Evolutionary conservation across 2,113 vertebrate species (phyloP).

Genomic region (Petroica traversi): DNA sequence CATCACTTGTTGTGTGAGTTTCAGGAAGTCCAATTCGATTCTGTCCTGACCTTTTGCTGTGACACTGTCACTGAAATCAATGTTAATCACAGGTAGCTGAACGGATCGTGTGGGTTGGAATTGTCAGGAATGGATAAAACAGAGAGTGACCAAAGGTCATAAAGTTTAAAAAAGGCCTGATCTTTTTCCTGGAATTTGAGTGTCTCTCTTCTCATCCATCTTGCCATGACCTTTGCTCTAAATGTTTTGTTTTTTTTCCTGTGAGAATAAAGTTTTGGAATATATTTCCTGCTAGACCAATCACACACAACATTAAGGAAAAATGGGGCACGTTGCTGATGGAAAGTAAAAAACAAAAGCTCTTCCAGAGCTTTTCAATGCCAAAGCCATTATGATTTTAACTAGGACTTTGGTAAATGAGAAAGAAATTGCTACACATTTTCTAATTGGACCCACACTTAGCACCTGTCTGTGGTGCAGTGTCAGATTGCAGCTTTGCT

Average conservation of each 20-base stretch:
- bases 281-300: background rate
- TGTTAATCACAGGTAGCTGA: background rate
- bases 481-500: background rate
- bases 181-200: background rate
- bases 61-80: background rate
- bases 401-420: background rate
- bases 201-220: background rate
- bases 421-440: background rate
- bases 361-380: background rate
- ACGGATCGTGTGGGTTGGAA: background rate
- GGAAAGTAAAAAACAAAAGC: background rate
- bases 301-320: background rate
- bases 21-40: background rate
- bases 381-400: background rate
- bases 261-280: background rate
- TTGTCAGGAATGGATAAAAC: background rate
- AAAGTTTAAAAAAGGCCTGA: background rate
- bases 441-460: background rate
- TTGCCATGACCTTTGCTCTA: background rate
- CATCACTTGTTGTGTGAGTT: background rate
- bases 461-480: background rate
- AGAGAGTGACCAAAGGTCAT: background rate
- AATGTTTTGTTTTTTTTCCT: background rate
- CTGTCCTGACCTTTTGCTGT: background rate
- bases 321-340: rapidly evolving